A percentile compares a stretch with the other conserved stretches of the same genome.
These are phyloP conservation scores for Zosterops borbonicus DNA, from an alignment of 2,113 vertebrate species.

Conservation along the genomic window DNA sequence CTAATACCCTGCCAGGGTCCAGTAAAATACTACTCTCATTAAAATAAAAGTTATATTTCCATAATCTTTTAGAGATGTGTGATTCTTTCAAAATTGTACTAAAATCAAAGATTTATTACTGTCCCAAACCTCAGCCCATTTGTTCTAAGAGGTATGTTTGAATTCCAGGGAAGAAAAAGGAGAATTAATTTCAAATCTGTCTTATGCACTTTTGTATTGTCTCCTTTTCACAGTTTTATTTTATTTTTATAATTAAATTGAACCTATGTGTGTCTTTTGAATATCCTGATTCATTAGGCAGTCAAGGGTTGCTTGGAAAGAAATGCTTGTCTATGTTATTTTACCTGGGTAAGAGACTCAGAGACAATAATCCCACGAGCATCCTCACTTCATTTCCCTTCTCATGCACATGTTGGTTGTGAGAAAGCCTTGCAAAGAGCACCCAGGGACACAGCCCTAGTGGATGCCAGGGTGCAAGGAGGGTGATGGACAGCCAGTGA, in stretches of 20 bases:
- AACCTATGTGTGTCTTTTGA: neutral
- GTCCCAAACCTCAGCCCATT: conserved; percentile 12
- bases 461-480: neutral
- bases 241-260: neutral
- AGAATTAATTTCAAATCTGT: neutral
- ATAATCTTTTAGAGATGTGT: conserved; percentile 57
- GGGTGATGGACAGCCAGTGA: neutral
- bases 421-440: neutral
- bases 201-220: rapidly evolving
- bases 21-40: conserved; percentile 60
- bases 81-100: conserved; percentile 57
- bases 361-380: neutral
- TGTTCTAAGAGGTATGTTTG: conserved; percentile 14
- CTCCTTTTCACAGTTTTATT: neutral
- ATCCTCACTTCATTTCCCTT: neutral
- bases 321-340: neutral
- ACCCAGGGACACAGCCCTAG: neutral
- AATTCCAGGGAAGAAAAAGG: neutral
- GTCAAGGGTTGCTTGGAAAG: neutral
- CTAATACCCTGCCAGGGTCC: conserved; percentile 50
- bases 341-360: neutral
- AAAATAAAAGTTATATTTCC: conserved; percentile 63
- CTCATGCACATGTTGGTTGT: rapidly evolving
- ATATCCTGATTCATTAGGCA: neutral
- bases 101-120: conserved; percentile 52